Percentiles rank a stretch among this genome's conserved stretches.
Conservation (phyloP, 1,140 invertebrate species). For the Liolophura sinensis region DNA sequence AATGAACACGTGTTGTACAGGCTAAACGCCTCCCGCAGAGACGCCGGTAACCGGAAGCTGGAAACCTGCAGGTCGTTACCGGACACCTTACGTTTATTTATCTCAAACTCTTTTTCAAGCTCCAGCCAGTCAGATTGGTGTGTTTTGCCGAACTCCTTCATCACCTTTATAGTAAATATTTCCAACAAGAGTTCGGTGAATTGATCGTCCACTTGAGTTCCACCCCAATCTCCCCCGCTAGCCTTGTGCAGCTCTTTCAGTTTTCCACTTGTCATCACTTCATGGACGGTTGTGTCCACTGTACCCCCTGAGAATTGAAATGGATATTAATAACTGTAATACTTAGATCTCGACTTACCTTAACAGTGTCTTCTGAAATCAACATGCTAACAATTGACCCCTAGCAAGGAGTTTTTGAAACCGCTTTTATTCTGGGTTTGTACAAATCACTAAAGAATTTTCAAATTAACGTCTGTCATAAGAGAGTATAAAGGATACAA, state of each 20-base stretch:
- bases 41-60: too few relatives aligned
- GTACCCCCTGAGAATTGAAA: slow-evolving; percentile 23
- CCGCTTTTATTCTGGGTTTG: too few relatives aligned
- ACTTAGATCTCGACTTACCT: slow-evolving; percentile 3
- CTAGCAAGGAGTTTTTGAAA: too few relatives aligned
- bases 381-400: too few relatives aligned
- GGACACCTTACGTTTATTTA: slow-evolving; percentile 10
- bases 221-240: slow-evolving; percentile 29
- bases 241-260: slow-evolving; percentile 24
- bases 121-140: slow-evolving; percentile 12
- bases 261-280: slow-evolving; percentile 17
- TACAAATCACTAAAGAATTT: too few relatives aligned
- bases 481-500: too few relatives aligned
- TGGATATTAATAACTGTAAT: slow-evolving; percentile 9
- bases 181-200: slow-evolving; percentile 20
- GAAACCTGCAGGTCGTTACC: too few relatives aligned
- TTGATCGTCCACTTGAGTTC: slow-evolving; percentile 26
- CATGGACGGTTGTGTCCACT: slow-evolving; percentile 28
- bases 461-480: too few relatives aligned
- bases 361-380: too few relatives aligned
- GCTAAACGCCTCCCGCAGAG: too few relatives aligned
- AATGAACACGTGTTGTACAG: too few relatives aligned
- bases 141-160: slow-evolving; percentile 10
- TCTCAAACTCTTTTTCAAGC: slow-evolving; percentile 13
- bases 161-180: slow-evolving; percentile 10